Base-by-base conservation (phyloP, 1,140 invertebrate genomes). In the Diorhabda elongata region DNA sequence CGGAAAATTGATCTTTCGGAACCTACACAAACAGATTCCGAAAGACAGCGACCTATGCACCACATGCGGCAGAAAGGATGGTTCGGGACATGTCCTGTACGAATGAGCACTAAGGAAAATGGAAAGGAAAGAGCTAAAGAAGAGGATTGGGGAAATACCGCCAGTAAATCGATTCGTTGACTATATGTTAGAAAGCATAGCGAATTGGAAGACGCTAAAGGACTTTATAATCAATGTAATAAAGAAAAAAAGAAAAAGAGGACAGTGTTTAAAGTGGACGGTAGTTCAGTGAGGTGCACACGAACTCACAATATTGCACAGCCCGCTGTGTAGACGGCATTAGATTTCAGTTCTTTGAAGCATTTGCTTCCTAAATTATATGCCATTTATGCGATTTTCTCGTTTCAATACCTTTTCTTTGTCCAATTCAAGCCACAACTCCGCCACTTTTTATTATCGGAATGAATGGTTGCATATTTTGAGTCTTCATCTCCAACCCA, bases 1-100 rank as follows among this genome's bases (percentile, higher is more conserved):
- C 52, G 6, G 71, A 66, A 4, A 69, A 73, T 44, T 69, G 69
- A 9, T 62, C 61, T 3, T 73, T 71, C 58, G 42, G 62, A 8
- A 56, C 52, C n/a, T 73, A 66, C 42, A 45, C 61, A 4, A 6
- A 72, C 5, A 69, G 47, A 43, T 67, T 72, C 4, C 45, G 44
- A 56, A 69, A 63, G 58, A 41, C 59, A n/a, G 47, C 2, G 71
- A 72, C 26, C 9, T 2, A 8, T 72, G 71, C 47, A 43, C 42
- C 11, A 6, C 41, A n/a, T 72, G 68, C 42, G 64, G 68, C 45
- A 8, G 3, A n/a, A 11, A n/a, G n/a, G 68, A 72, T 41, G 52
- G 42, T 8, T 61, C 68, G 52, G 59, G 57, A 57, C 61, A 72
- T 11, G 58, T 62, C 3, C 42, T 67, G 4, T 58, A 60, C 42